Percentiles rank a stretch among this genome's conserved stretches.
phyloP scores from a whole-genome alignment of 2,113 vertebrate genomes.

The Spizaetus ornatus region DNA sequence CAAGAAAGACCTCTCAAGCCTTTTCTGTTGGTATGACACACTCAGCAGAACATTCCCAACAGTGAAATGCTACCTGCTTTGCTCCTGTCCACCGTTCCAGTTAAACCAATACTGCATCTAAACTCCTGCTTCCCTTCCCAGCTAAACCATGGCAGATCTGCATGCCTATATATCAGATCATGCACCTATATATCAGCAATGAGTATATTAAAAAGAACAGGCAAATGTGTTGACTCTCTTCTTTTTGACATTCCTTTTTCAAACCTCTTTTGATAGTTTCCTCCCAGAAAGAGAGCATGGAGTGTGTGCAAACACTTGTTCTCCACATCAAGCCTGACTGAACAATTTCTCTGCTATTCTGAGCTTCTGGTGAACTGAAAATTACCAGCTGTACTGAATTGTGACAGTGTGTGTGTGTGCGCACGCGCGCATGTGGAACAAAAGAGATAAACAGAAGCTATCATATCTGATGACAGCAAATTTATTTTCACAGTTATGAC shows the following conservation, averaged over 20 bases:
- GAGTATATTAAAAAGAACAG: neutral
- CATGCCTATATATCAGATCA: too few species aligned
- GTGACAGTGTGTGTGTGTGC: neutral
- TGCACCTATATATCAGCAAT: neutral
- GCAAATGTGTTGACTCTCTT: neutral
- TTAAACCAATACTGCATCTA: neutral
- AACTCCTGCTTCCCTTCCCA: neutral
- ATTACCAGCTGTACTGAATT: slow-evolving; percentile 56
- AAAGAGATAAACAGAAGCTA: neutral
- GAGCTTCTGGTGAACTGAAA: slow-evolving; percentile 57
- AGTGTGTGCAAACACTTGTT: slow-evolving; percentile 53
- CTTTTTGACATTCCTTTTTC: neutral
- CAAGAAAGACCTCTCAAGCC: neutral
- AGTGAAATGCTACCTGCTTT: neutral
- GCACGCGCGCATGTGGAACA: neutral
- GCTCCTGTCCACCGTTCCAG: neutral
- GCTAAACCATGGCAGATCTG: neutral
- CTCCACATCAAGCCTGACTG: slow-evolving; percentile 46
- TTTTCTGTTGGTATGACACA: neutral
- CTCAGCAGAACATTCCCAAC: neutral
- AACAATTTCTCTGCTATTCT: slow-evolving; percentile 61
- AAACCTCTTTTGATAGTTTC: neutral
- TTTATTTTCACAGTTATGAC: neutral
- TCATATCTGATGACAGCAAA: neutral
- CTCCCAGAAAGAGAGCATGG: neutral